Evolutionary conservation across 2,888 invertebrate genomes (phyloP).

Genomic region (Julus scandinavius): DNA sequence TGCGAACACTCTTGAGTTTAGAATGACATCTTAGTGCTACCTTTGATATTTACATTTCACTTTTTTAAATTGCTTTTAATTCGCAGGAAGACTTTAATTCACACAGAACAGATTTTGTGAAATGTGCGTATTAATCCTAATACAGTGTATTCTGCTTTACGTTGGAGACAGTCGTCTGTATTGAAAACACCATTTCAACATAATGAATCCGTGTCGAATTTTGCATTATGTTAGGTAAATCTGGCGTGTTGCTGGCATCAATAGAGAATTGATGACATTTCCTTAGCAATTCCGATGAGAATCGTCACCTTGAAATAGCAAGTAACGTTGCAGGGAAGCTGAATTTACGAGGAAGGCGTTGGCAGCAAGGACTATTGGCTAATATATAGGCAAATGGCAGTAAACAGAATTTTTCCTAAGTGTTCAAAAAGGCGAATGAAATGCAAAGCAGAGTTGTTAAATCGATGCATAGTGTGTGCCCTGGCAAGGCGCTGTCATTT

Average conservation of each 20-base stretch:
- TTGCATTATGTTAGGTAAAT: conserved; percentile 21
- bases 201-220: background rate
- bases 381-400: background rate
- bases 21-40: too few species aligned
- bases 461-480: background rate
- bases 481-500: background rate
- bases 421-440: conserved; percentile 8
- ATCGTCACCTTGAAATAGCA: background rate
- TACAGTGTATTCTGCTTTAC: background rate
- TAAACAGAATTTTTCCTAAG: background rate
- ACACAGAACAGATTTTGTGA: background rate
- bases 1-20: too few species aligned
- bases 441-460: background rate
- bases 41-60: too few species aligned
- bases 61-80: too few species aligned
- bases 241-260: background rate
- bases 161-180: background rate
- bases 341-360: background rate
- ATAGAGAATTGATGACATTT: conserved; percentile 2
- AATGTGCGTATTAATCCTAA: background rate
- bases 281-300: background rate
- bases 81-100: background rate
- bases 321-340: background rate
- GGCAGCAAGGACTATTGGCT: background rate
- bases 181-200: background rate